Base-by-base conservation (phyloP, 2,888 invertebrate genomes). In the Amphipyra berbera region DNA sequence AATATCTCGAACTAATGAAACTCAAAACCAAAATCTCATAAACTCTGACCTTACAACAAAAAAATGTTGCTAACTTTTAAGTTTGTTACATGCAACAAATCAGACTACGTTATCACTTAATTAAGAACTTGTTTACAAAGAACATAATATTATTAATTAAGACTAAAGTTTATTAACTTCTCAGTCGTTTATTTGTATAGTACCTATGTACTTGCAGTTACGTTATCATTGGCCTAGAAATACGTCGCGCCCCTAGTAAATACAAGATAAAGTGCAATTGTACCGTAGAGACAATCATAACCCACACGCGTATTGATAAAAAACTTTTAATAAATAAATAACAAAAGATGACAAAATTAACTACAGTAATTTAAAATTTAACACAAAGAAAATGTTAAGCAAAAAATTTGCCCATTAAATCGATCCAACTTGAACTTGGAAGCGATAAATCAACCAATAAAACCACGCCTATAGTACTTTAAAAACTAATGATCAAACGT, bases 41-140 rank as follows among this genome's bases (percentile, higher is more conserved):
- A 65, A 38, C 42, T 62, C 6, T 62, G 52, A 41, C 6, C 40
- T 52, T 10, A 35, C 44, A 30, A 45, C 13, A 27, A 27, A 49
- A 14, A 3, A 15, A 1, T n/a, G 13, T 38, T 49, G 14, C 0
- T 21, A 5, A 10, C 2, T n/a, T n/a, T n/a, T 14, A 10, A 3
- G 0, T n/a, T 27, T 6, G 0, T 27, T n/a, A 13, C 6, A 12
- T 15, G 38, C 44, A 15, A 49, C 9, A 10, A 21, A 50, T 44
- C 3, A n/a, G 13, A 35, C 1, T 40, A 33, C 35, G 30, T 64
- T 64, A 64, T 66, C 45, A 30, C 1, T 40, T 52, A 13, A 13
- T 6, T 6, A 9, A 61, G 13, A 21, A 48, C 49, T 10, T 40
- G 12, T 56, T 37, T 50, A 21, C 8, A 14, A 10, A 35, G 9